A percentile compares a stretch with the other conserved stretches of the same genome.
Evolutionary conservation across 2,888 invertebrate genomes (phyloP).

Genomic region (Nemotelus nigrinus): DNA sequence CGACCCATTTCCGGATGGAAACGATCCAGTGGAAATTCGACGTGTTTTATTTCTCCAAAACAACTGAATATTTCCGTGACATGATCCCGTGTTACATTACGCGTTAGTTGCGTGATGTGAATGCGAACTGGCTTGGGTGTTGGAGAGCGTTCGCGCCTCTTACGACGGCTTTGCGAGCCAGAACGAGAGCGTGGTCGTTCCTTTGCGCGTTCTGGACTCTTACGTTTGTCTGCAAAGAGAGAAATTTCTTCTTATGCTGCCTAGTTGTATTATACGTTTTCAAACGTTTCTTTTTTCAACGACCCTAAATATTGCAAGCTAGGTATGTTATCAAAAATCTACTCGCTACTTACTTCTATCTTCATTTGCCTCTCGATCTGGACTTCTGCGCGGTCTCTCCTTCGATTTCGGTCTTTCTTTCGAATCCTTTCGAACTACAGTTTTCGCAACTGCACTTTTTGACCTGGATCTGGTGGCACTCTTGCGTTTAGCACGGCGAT

Average conservation of each 20-base stretch:
- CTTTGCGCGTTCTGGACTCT: slow-evolving; percentile 55
- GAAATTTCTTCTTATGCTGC: background rate
- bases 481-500: slow-evolving; percentile 71
- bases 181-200: slow-evolving; percentile 65
- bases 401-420: slow-evolving; percentile 62
- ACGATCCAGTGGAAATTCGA: slow-evolving; percentile 91
- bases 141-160: slow-evolving; percentile 84
- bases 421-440: slow-evolving; percentile 63
- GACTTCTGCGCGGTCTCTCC: slow-evolving; percentile 46
- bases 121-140: slow-evolving; percentile 92
- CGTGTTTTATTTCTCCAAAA: slow-evolving; percentile 84
- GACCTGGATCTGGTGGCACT: slow-evolving; percentile 64
- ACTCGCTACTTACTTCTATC: slow-evolving; percentile 28
- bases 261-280: background rate
- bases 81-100: slow-evolving; percentile 93
- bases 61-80: slow-evolving; percentile 90
- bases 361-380: slow-evolving; percentile 47
- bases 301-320: background rate
- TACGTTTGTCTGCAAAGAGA: slow-evolving; percentile 45
- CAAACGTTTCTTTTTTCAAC: too few species aligned
- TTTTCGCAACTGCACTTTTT: slow-evolving; percentile 63
- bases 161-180: slow-evolving; percentile 70
- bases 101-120: slow-evolving; percentile 90
- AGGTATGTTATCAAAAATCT: background rate
- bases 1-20: slow-evolving; percentile 88